Percentiles rank a stretch among this genome's conserved stretches.
phyloP scores from a whole-genome alignment of 2,888 invertebrate species.

The Spilosoma lubricipeda region DNA sequence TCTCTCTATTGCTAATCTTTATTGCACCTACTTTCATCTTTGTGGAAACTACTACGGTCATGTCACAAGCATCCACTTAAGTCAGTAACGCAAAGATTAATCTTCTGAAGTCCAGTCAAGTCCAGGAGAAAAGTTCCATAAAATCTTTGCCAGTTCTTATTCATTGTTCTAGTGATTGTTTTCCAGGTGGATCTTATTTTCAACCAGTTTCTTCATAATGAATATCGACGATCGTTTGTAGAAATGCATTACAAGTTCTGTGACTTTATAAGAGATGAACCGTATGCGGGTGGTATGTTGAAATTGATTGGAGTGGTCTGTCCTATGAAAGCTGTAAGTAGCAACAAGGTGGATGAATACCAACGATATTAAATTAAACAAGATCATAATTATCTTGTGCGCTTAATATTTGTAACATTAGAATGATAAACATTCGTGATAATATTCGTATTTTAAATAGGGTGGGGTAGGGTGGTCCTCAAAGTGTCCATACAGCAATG shows the following conservation, averaged over 20 bases:
- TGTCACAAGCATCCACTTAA: too few species aligned
- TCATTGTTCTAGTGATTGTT: not conserved
- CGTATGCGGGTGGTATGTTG: constrained; percentile 23
- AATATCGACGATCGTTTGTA: constrained; percentile 55
- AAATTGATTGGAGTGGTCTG: not conserved
- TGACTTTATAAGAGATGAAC: constrained; percentile 50
- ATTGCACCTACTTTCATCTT: too few species aligned
- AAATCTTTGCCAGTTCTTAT: too few species aligned
- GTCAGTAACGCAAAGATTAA: too few species aligned
- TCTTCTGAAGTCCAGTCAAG: too few species aligned
- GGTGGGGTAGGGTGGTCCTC: too few species aligned
- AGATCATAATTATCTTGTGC: not conserved
- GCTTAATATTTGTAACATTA: too few species aligned
- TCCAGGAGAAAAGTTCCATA: too few species aligned
- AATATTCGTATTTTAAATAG: too few species aligned
- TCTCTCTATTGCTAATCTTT: not conserved
- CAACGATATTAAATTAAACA: not conserved
- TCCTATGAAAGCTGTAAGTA: constrained; percentile 14
- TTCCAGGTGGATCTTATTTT: constrained; percentile 49
- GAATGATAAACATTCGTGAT: too few species aligned
- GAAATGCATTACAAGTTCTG: constrained; percentile 56
- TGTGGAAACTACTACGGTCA: too few species aligned
- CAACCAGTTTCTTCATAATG: constrained; percentile 55
- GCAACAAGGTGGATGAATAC: not conserved
- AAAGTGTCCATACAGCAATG: too few species aligned